A percentile compares a stretch with the other conserved stretches of the same genome.
These are phyloP conservation scores for Cataglyphis rosenhaueri DNA, from an alignment of 2,888 invertebrate species.

Conservation along the genomic window DNA sequence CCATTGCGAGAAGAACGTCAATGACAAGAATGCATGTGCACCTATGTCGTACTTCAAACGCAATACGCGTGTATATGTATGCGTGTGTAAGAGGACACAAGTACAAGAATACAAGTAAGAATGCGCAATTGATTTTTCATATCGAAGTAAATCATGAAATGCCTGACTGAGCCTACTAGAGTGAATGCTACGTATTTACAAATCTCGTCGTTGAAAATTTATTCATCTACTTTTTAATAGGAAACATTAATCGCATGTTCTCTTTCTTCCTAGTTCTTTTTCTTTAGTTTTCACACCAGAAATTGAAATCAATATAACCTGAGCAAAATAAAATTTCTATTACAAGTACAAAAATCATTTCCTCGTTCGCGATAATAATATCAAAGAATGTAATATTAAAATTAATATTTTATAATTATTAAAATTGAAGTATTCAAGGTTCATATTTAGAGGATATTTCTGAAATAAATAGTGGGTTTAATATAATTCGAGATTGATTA, in stretches of 20 bases:
- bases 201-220: constrained; percentile 61
- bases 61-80: constrained; percentile 8
- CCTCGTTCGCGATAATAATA: background rate
- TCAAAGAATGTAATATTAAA: background rate
- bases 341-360: background rate
- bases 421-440: background rate
- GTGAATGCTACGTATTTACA: constrained; percentile 80
- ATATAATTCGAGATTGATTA: background rate
- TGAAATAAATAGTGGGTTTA: background rate
- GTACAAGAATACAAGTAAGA: constrained; percentile 4
- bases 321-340: background rate
- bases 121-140: constrained; percentile 34
- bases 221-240: constrained; percentile 71
- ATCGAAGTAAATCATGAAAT: constrained; percentile 69
- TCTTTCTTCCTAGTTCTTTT: background rate
- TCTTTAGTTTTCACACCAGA: constrained; percentile 6
- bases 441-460: background rate
- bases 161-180: constrained; percentile 81
- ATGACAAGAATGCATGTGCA: constrained; percentile 29
- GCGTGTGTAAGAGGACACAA: constrained; percentile 15
- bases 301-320: constrained; percentile 27
- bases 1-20: constrained; percentile 38
- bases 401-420: background rate
- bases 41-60: constrained; percentile 16
- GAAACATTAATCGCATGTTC: constrained; percentile 75